Conservation (phyloP, 92 coral and sea anemone species). For the Palythoa heliodiscus region DNA sequence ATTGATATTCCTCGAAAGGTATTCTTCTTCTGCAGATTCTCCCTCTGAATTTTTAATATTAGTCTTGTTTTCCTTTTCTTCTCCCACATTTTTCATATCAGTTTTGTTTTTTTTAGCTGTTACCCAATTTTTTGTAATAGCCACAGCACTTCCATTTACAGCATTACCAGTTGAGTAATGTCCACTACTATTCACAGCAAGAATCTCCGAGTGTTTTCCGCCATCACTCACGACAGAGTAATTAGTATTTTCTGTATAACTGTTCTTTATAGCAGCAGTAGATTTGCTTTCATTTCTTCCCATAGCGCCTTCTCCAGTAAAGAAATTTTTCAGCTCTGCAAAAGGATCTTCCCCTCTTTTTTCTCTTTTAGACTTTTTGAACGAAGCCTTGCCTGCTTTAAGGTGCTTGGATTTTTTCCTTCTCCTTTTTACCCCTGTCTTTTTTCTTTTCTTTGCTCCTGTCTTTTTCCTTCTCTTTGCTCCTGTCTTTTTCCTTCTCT, state of each 20-base stretch:
- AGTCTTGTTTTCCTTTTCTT: neutral
- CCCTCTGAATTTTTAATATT: neutral
- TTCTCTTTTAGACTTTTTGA: neutral
- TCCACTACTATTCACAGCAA: neutral
- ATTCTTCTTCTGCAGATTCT: constrained; percentile 10
- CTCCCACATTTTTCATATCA: neutral
- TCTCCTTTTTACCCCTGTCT: too few relatives aligned
- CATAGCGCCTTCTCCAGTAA: neutral
- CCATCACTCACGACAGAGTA: neutral
- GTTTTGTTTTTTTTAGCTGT: neutral
- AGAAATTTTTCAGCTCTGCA: constrained; percentile 32
- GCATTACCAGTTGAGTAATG: neutral
- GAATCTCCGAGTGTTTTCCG: neutral
- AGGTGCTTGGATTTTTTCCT: neutral
- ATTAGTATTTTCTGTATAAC: neutral
- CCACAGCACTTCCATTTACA: neutral
- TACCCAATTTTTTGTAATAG: neutral
- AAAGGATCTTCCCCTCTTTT: constrained; percentile 28
- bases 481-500: neutral
- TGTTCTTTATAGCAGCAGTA: neutral
- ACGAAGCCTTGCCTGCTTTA: neutral
- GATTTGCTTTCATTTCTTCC: neutral
- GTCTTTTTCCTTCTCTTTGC: too few relatives aligned
- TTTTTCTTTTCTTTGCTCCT: too few relatives aligned
- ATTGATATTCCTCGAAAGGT: neutral